Base-by-base conservation (phyloP, 2,888 invertebrate species). In the Drosophila gaucha region DNA sequence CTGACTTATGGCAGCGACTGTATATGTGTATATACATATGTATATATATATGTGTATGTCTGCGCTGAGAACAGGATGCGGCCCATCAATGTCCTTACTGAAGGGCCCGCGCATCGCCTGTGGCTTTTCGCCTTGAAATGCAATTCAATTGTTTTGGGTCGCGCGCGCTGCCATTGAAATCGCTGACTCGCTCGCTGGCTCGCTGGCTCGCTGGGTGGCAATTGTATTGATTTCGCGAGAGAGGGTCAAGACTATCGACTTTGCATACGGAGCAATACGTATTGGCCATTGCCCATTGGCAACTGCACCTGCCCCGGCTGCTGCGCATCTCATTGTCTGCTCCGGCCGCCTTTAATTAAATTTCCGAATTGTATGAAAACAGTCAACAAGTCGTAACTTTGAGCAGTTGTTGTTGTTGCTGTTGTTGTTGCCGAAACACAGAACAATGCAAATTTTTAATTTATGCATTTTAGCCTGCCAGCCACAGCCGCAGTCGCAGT, bases 391-490 rank as follows among this genome's bases (percentile, higher is more conserved):
- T 85, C 83, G 86, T 78, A 86, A 84, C 77, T 86, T 76, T 83
- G 67, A 74, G 65, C 71, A 73, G 62, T 65, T 72, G 70, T 85
- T 74, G 71, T 41, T 41, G 58, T 43, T 63, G 43, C 22, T 67
- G 47, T 54, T 50, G 58, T 20, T 59, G 50, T 54, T 67, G 73
- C 73, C 67, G 70, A 74, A 87, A 79, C 78, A 84, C 78, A 84
- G 88, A 87, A 89, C 88, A 86, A 87, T 87, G 88, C 86, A 83
- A 88, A 80, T 80, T 89, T 89, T 86, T 84, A 89, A 87, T 87
- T 87, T 89, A 89, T 87, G 89, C 86, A 77, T 88, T 82, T 86
- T 85, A 84, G 69, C 84, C 82, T 64, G 82, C 78, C 58, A 67
- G 56, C 69, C 58, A 26, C 33, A 43, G 14, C 22, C 24, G 14